A percentile compares a stretch with the other conserved stretches of the same genome.
Evolutionary conservation across 2,888 invertebrate genomes (phyloP).

Genomic region (Brachynemurus nebulosus): DNA sequence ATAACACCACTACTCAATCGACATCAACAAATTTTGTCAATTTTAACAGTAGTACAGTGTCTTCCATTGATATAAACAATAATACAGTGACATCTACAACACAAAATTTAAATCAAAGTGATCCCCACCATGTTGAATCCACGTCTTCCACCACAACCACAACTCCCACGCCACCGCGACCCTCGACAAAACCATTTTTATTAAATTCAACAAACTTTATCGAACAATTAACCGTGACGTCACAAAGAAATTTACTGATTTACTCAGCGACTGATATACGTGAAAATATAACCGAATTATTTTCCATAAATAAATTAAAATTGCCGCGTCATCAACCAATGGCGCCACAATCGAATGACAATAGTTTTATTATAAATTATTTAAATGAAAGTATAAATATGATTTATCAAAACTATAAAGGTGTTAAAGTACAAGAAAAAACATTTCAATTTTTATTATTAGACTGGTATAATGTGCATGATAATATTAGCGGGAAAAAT

Average conservation of each 20-base stretch:
- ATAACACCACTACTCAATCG: too few relatives aligned
- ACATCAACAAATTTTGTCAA: neutral
- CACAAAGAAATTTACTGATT: conserved; percentile 17
- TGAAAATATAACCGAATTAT: conserved; percentile 12
- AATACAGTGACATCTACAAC: conserved; percentile 1
- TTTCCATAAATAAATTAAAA: too few relatives aligned
- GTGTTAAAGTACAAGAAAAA: conserved; percentile 10
- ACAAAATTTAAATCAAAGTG: conserved; percentile 7
- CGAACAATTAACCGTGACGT: conserved; percentile 8
- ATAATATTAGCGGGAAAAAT: conserved; percentile 1
- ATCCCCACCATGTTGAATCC: too few relatives aligned
- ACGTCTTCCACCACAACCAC: too few relatives aligned
- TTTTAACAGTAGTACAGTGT: conserved; percentile 5
- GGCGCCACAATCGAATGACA: too few relatives aligned
- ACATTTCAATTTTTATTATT: conserved; percentile 24
- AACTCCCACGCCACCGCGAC: too few relatives aligned
- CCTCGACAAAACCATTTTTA: neutral
- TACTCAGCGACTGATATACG: conserved; percentile 16
- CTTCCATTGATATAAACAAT: conserved; percentile 8
- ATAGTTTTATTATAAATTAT: conserved; percentile 16
- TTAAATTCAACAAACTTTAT: conserved; percentile 1
- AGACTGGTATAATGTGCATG: conserved; percentile 26
- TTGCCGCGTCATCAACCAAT: too few relatives aligned
- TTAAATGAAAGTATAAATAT: conserved; percentile 16
- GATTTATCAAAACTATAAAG: conserved; percentile 8